phyloP scores from a whole-genome alignment of 2,797 vertebrate genomes.

The Xyrichtys novacula region DNA sequence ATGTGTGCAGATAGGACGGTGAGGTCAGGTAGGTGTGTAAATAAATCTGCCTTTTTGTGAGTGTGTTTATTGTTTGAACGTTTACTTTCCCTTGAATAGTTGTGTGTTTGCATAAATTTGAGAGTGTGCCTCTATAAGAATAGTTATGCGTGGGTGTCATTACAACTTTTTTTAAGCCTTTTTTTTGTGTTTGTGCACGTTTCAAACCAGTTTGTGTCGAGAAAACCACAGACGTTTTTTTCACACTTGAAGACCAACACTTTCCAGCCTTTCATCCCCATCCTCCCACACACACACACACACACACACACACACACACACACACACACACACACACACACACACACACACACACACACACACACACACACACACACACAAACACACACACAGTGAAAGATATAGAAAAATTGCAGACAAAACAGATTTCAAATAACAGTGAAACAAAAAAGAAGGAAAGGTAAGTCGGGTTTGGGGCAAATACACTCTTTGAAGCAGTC shows the following conservation, averaged over 20 bases:
- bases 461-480: background rate
- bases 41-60: background rate
- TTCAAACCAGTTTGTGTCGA: slow-evolving; percentile 32
- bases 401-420: background rate
- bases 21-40: background rate
- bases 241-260: slow-evolving; percentile 78
- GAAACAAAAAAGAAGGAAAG: background rate
- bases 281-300: slow-evolving; percentile 76
- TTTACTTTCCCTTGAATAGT: background rate
- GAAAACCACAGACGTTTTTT: slow-evolving; percentile 42
- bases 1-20: background rate
- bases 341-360: slow-evolving; percentile 9
- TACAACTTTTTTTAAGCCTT: slow-evolving; percentile 9
- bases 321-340: slow-evolving; percentile 53
- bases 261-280: slow-evolving; percentile 80
- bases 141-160: background rate
- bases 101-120: background rate
- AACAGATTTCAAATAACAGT: background rate
- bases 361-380: too few species aligned
- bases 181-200: slow-evolving; percentile 11
- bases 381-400: background rate
- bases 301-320: slow-evolving; percentile 9
- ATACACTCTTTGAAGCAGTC: slow-evolving; percentile 24
- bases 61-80: background rate
- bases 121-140: slow-evolving; percentile 21